These are phyloP conservation scores for Pachydiplax longipennis DNA, from an alignment of 2,888 invertebrate species.

Conservation along the genomic window DNA sequence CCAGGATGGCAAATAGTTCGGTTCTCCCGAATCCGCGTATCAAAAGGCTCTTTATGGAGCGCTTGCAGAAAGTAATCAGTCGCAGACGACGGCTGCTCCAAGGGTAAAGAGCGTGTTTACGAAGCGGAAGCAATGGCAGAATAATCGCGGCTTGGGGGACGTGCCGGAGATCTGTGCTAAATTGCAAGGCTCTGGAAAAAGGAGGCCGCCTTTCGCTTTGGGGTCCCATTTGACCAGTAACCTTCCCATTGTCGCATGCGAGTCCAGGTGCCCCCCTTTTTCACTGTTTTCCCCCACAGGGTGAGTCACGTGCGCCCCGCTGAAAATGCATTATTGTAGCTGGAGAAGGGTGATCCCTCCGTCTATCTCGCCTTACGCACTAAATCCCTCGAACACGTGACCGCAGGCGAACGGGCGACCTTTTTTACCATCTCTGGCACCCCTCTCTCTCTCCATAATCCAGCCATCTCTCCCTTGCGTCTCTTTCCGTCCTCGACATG, in stretches of 20 bases:
- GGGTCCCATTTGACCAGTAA: background rate
- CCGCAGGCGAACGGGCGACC: background rate
- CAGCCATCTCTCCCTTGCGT: background rate
- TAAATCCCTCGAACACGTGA: slow-evolving; percentile 34
- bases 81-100: background rate
- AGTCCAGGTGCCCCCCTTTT: slow-evolving; percentile 17
- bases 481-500: background rate
- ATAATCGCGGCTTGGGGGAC: background rate
- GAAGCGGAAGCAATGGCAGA: slow-evolving; percentile 8
- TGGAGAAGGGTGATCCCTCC: background rate
- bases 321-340: background rate
- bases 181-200: slow-evolving; percentile 11
- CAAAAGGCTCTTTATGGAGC: background rate
- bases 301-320: slow-evolving; percentile 14
- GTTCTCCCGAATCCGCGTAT: background rate
- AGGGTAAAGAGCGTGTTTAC: slow-evolving; percentile 20
- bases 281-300: background rate
- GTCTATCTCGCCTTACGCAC: slow-evolving; percentile 1
- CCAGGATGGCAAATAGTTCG: background rate
- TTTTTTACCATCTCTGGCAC: background rate
- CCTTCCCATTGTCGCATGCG: background rate
- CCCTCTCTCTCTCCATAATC: background rate
- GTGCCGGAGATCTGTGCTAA: slow-evolving; percentile 18
- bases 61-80: slow-evolving; percentile 19
- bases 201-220: slow-evolving; percentile 12